Conservation (phyloP, 1,140 invertebrate species). For the Camponotus pennsylvanicus region DNA sequence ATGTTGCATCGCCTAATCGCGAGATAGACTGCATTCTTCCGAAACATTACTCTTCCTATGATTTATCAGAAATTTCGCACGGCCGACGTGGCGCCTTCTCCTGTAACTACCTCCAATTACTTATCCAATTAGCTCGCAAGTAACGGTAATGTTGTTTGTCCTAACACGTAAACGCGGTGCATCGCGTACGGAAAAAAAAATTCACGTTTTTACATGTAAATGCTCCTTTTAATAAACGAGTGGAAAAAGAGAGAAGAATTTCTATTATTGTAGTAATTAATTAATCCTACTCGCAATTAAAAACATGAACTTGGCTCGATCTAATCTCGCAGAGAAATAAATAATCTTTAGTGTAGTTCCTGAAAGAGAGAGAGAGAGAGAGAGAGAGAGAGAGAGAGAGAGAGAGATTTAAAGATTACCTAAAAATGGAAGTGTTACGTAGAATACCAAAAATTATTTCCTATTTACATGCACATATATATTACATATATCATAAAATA, state of each 20-base stretch:
- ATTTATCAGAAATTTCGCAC: constrained; percentile 57
- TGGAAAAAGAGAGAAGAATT: constrained; percentile 14
- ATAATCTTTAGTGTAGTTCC: neutral
- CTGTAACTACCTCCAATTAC: constrained; percentile 44
- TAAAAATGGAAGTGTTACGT: neutral
- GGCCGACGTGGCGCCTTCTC: constrained; percentile 36
- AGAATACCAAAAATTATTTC: neutral
- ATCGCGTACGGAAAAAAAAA: neutral
- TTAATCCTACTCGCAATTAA: constrained; percentile 13
- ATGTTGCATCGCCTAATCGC: constrained; percentile 38
- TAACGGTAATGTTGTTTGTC: constrained; percentile 56
- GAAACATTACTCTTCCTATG: constrained; percentile 43
- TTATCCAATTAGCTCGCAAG: constrained; percentile 47
- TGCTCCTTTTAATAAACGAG: constrained; percentile 25
- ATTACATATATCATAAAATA: neutral
- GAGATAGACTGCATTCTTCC: constrained; percentile 43
- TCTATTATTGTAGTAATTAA: constrained; percentile 31
- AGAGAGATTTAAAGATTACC: neutral
- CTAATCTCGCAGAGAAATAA: constrained; percentile 19
- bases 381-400: no score
- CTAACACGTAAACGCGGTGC: constrained; percentile 15
- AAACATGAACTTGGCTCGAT: neutral
- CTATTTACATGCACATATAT: neutral
- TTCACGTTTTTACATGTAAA: constrained; percentile 27
- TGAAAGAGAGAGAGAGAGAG: neutral